These are phyloP conservation scores for Paramormyrops kingsleyae DNA, from an alignment of 2,113 vertebrate species.

Conservation along the genomic window DNA sequence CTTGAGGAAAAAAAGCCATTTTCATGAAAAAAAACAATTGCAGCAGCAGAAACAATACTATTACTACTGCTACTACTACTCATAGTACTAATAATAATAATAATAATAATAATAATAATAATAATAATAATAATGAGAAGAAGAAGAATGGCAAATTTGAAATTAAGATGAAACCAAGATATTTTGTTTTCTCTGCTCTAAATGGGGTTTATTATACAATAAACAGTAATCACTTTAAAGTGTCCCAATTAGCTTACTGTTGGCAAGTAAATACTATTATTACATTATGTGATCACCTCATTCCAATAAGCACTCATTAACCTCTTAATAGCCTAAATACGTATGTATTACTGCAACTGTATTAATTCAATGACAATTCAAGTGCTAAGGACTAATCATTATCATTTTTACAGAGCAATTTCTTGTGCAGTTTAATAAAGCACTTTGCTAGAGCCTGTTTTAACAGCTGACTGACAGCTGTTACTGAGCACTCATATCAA, in stretches of 20 bases:
- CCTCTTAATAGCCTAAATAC: not conserved
- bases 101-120: not conserved
- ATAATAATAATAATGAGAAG: not conserved
- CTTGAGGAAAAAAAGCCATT: too few species aligned
- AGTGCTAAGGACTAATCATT: not conserved
- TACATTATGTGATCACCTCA: not conserved
- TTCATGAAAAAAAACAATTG: too few species aligned
- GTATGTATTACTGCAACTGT: not conserved
- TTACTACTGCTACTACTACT: too few species aligned
- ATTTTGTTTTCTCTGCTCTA: not conserved
- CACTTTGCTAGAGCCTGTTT: not conserved
- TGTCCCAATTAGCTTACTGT: not conserved
- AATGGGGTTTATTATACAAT: not conserved
- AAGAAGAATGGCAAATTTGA: not conserved
- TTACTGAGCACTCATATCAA: not conserved
- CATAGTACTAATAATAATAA: not conserved
- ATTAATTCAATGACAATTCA: not conserved
- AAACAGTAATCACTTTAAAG: not conserved
- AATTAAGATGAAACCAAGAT: not conserved
- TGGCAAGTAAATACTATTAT: not conserved
- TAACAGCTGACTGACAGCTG: conserved; percentile 5
- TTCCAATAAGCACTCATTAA: not conserved
- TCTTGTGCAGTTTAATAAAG: not conserved
- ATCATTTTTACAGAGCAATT: not conserved
- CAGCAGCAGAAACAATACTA: too few species aligned